Evolutionary conservation across 2,797 vertebrate species (phyloP), one percentile per base, ranked within the genome.

Genomic region (Phylloscopus collybita): DNA sequence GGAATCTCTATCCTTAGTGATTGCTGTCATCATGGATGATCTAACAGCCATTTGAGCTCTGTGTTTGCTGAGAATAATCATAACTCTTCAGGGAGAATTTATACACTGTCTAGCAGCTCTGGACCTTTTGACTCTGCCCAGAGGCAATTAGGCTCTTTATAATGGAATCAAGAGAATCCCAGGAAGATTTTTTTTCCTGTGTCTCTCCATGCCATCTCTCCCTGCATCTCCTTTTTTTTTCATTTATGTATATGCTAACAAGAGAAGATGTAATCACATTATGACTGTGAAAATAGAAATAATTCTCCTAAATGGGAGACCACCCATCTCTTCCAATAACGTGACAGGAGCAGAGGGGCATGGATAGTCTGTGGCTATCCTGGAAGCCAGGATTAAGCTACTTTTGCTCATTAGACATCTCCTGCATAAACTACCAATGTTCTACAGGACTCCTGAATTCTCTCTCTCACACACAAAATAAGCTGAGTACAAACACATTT

Each of bases 1-100:
- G 66, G 60, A 95, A 94, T 72, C 75, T 64, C 67, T 75, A 14
- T 45, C 56, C 71, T 95, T 90, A 75, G 42, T 89, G 81, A 91
- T 22, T 94, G 82, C 74, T 95, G 71, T 84, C 89, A 88, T 92
- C 93, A 85, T 1, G 78, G 90, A 91, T 72, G 88, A 88, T 66
- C 59, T 85, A 67, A 76, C 80, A 96, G 61, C 60, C 64, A 85
- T 91, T 47, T 90, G 76, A 85, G 85, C 82, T 76, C 74, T 91
- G 27, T 47, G 50, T 82, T 94, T 95, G 59, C 56, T 92, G 59
- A 92, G 59, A 84, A 88, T 92, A 93, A 94, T 80, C 61, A 80
- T 80, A 95, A 94, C 54, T 91, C 94, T 93, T 95, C 50, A 67
- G 84, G 92, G 62, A 89, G 59, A 90, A 94, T 67, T 90, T 92